A percentile compares a stretch with the other conserved stretches of the same genome.
Conservation (phyloP, 2,797 vertebrate species). For the Mormyrops attenuatus region DNA sequence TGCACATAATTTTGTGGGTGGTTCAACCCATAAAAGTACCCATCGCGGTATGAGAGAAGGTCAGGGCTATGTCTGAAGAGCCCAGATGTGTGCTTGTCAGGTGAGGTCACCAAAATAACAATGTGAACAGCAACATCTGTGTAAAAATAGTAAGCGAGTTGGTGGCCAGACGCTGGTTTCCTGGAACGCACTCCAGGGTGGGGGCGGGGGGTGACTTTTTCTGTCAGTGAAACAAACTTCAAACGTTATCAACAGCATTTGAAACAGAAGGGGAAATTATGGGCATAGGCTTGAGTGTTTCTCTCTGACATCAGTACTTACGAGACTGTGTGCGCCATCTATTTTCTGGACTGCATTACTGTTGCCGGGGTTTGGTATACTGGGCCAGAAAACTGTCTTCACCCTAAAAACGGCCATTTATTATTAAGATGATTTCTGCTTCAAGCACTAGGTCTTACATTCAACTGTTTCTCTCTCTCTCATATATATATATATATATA, state of each 20-base stretch:
- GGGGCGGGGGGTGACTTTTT: background rate
- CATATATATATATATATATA: background rate
- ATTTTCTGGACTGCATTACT: constrained; percentile 68
- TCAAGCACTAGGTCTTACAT: background rate
- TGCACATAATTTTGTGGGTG: background rate
- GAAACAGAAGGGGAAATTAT: background rate
- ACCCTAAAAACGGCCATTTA: constrained; percentile 44
- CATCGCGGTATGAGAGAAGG: background rate
- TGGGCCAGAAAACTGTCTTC: constrained; percentile 65
- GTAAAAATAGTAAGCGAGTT: constrained; percentile 7
- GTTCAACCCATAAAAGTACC: background rate
- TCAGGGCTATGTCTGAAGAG: background rate
- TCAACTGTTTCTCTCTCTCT: background rate
- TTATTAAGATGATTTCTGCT: background rate
- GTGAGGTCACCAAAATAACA: background rate
- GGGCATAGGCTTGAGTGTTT: background rate
- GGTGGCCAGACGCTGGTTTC: background rate
- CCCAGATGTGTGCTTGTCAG: background rate
- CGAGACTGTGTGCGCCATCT: constrained; percentile 41
- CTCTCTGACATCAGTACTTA: constrained; percentile 26
- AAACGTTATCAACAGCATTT: background rate
- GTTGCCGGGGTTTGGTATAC: constrained; percentile 67
- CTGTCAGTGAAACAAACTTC: background rate
- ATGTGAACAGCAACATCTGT: background rate
- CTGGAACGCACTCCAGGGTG: background rate